Base-by-base conservation (phyloP, 2,888 invertebrate species). In the Tethea ocularis region DNA sequence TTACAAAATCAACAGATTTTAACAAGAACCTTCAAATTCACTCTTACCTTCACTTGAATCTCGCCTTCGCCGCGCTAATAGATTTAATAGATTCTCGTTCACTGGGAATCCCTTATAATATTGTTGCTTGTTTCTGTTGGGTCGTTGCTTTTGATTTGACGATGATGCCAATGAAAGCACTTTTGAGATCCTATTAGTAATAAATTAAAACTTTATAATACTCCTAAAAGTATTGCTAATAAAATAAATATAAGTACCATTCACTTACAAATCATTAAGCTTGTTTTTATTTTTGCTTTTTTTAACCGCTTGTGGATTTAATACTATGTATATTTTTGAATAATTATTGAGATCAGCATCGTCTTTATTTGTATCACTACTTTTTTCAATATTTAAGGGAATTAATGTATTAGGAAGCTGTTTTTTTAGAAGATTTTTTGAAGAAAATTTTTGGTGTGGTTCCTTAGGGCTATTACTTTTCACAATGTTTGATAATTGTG, bases 181-280 rank as follows among this genome's bases (percentile, higher is more conserved):
- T 61, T 71, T 82, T 56, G 79, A 76, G 62, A 88, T 60, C 67
- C 88, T 88, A 60, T 62, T 62, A 62, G 33, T 63, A 61, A 61
- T 38, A 61, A 56, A 55, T 59, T 20, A 23, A 59, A 57, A 46
- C 29, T 51, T 60, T 41, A 51, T 4, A 33, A 11, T 26, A 52
- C 11, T 51, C 22, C 6, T 6, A 6, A 15, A 15, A 24, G 41
- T 33, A 38, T n/a, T 2, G 20, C 23, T 52, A 2, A 51, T 23
- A 29, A 24, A 55, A 52, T 51, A 41, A n/a, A 15, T 56, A 51
- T 38, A 51, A 57, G 22, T 36, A 46, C 20, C 46, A 52, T 24
- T 66, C 61, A 88, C 90, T 88, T 71, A 90, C 90, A 88, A 61
- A 53, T 75, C 74, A 60, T 68, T 74, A 6, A 89, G 59, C 20